These are phyloP conservation scores for Misgurnus mizolepis DNA, from an alignment of 2,113 vertebrate genomes.

Conservation along the genomic window DNA sequence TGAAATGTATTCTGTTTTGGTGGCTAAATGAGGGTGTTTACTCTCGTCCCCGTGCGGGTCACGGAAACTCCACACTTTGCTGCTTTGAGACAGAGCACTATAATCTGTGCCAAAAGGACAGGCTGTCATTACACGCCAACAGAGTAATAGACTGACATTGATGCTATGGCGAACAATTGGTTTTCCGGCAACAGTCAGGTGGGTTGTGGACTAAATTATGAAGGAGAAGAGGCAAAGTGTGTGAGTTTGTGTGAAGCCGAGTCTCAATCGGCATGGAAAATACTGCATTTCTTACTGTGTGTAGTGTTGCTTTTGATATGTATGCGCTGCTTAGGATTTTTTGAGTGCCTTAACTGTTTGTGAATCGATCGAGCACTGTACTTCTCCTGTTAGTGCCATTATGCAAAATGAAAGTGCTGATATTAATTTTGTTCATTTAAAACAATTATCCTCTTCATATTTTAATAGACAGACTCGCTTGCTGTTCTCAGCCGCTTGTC, in stretches of 20 bases:
- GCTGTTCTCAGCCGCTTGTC: conserved; percentile 28
- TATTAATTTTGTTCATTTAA: conserved; percentile 43
- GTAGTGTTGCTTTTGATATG: background rate
- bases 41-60: conserved; percentile 66
- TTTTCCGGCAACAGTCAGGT: conserved; percentile 78
- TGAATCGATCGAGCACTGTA: conserved; percentile 30
- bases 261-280: conserved; percentile 32
- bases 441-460: conserved; percentile 38
- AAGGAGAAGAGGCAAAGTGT: conserved; percentile 65
- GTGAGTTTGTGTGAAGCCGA: background rate
- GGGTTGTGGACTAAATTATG: conserved; percentile 68
- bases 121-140: conserved; percentile 76
- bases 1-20: conserved; percentile 65
- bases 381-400: conserved; percentile 40
- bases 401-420: conserved; percentile 21
- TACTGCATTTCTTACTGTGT: background rate
- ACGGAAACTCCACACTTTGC: conserved; percentile 70
- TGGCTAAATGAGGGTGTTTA: conserved; percentile 68
- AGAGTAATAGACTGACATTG: conserved; percentile 78
- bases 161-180: conserved; percentile 80
- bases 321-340: conserved; percentile 33
- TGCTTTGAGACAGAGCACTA: conserved; percentile 70
- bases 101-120: conserved; percentile 73
- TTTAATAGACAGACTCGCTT: conserved; percentile 20
- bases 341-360: conserved; percentile 24